Evolutionary conservation across 2,888 invertebrate species (phyloP).

Genomic region (Apantesis nais): DNA sequence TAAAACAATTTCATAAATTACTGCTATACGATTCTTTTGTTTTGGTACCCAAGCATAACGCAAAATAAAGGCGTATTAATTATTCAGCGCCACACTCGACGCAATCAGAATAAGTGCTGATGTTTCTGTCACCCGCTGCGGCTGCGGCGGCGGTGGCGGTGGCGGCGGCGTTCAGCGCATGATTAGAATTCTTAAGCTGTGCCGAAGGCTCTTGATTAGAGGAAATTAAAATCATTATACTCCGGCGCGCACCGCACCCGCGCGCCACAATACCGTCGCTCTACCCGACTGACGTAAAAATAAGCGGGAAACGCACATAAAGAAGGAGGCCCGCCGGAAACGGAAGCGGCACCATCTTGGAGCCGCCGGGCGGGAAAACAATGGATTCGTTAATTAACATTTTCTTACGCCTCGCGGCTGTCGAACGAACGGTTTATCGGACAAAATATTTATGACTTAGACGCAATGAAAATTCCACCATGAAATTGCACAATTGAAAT

Average conservation of each 20-base stretch:
- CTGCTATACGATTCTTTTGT: slow-evolving; percentile 74
- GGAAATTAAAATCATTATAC: slow-evolving; percentile 86
- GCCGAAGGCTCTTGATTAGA: slow-evolving; percentile 85
- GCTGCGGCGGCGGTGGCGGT: slow-evolving; percentile 48
- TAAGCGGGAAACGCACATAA: slow-evolving; percentile 83
- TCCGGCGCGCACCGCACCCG: slow-evolving; percentile 68
- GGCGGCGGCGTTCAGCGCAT: slow-evolving; percentile 66
- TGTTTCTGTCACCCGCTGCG: slow-evolving; percentile 82
- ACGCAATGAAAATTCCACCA: slow-evolving; percentile 78
- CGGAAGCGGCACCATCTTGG: slow-evolving; percentile 86
- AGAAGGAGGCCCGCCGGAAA: slow-evolving; percentile 82
- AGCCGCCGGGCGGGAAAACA: slow-evolving; percentile 88
- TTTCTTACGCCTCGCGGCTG: slow-evolving; percentile 88
- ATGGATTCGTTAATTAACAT: slow-evolving; percentile 92
- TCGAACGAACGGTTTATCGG: slow-evolving; percentile 86
- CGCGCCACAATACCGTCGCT: slow-evolving; percentile 74
- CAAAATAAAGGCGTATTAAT: slow-evolving; percentile 84
- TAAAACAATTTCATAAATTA: slow-evolving; percentile 72
- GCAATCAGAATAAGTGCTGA: slow-evolving; percentile 86
- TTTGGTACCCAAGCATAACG: slow-evolving; percentile 67
- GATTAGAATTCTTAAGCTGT: slow-evolving; percentile 86
- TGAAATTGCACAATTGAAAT: slow-evolving; percentile 74
- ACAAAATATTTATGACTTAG: slow-evolving; percentile 85
- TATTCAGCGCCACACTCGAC: slow-evolving; percentile 85
- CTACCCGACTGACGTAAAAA: slow-evolving; percentile 79